These are phyloP conservation scores for Drosophila rhopaloa DNA, from an alignment of 1,140 invertebrate species.

Conservation along the genomic window DNA sequence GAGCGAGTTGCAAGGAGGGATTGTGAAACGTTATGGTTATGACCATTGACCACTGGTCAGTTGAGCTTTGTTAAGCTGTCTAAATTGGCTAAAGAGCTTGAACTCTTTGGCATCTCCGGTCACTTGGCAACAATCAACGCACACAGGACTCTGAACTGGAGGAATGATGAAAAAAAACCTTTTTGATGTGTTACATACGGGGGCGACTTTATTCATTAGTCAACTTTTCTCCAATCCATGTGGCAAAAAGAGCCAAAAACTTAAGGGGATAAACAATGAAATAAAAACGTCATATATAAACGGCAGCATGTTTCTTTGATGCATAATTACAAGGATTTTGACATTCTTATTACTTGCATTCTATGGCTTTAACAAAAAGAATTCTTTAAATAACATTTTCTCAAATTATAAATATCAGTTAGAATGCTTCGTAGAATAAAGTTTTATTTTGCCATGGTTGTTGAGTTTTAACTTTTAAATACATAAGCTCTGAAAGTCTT, in stretches of 20 bases:
- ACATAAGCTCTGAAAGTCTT: too few species aligned
- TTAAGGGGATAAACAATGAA: constrained; percentile 2
- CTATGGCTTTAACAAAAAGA: neutral
- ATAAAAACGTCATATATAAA: neutral
- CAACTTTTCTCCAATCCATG: constrained; percentile 20
- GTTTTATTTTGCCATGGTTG: too few species aligned
- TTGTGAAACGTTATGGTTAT: constrained; percentile 55
- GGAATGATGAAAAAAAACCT: constrained; percentile 9
- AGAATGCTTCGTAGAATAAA: too few species aligned
- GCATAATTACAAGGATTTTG: constrained; percentile 6
- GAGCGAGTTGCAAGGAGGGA: constrained; percentile 9
- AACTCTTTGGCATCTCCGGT: constrained; percentile 47
- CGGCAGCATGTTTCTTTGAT: neutral
- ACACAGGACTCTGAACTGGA: neutral
- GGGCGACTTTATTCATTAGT: constrained; percentile 53
- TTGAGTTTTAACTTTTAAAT: too few species aligned
- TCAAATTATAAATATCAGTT: neutral
- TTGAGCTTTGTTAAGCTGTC: constrained; percentile 66
- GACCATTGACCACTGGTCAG: constrained; percentile 67
- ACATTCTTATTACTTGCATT: neutral
- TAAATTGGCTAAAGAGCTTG: constrained; percentile 79
- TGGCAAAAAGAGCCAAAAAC: constrained; percentile 4
- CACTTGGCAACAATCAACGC: constrained; percentile 66
- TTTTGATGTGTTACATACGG: constrained; percentile 20
- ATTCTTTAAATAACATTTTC: neutral